Evolutionary conservation across 2,113 vertebrate genomes (phyloP), one percentile per base, ranked within the genome.

Genomic region (Halcyon senegalensis): DNA sequence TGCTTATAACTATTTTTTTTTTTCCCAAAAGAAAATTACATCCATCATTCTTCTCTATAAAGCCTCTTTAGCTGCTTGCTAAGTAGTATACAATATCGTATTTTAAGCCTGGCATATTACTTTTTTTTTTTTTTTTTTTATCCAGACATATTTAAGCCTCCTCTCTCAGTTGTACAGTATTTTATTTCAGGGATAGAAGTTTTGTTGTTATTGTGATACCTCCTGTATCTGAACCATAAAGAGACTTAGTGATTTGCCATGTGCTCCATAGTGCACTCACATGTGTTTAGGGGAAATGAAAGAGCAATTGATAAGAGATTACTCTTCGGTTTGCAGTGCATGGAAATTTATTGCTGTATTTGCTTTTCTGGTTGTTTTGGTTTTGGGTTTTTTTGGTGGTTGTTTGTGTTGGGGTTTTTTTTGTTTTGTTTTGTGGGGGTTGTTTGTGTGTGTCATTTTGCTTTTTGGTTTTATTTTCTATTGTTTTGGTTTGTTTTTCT

Each of bases 21-120:
- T 58, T 72, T 31, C 12, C 50, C 90, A 70, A 94, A 96, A 97
- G 97, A 98, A 98, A 99, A 98, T 99, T 99, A 98, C 98, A 98
- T 98, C 96, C 97, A 96, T 98, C 97, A 94, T 98, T 98, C 98
- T 96, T 96, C 72, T 92, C 93, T 86, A 91, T 98, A 98, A 98
- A 96, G 97, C 98, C 94, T 97, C 96, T 95, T 98, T 97, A 97
- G 95, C 95, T 92, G 90, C 87, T 95, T 86, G 89, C 76, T 98
- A 96, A 98, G 96, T 90, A 89, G 89, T 92, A 85, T 84, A 78
- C 35, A 85, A 89, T 94, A 93, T 85, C 37, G 50, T 87, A 68
- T 94, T 79, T 96, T 97, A 97, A 97, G 97, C 97, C 94, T 66
- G 59, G 12, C 59, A 60, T 94, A 94, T 95, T 97, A 96, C 84